These are phyloP conservation scores for Lochmaea capreae DNA, from an alignment of 2,888 invertebrate species.

Conservation along the genomic window DNA sequence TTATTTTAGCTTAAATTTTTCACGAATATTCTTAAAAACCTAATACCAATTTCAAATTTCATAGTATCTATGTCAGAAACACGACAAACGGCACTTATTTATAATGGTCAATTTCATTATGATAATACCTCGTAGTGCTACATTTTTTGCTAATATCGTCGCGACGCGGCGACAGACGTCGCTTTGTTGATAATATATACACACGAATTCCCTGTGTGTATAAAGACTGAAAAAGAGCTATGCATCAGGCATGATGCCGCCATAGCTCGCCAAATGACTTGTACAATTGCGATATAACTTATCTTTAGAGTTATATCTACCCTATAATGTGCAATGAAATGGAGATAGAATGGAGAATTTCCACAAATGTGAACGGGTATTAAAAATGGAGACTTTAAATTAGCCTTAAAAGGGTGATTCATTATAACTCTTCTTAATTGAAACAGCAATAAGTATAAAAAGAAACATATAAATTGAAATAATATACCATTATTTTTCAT, in stretches of 20 bases:
- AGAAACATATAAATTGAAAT: background rate
- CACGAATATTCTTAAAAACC: no score
- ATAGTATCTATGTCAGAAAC: slow-evolving; percentile 5
- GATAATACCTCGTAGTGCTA: slow-evolving; percentile 32
- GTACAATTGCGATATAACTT: slow-evolving; percentile 62
- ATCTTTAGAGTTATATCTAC: slow-evolving; percentile 62
- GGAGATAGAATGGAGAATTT: slow-evolving; percentile 39
- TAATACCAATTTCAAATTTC: background rate
- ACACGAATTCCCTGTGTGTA: slow-evolving; percentile 53
- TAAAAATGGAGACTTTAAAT: slow-evolving; percentile 24
- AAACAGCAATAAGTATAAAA: slow-evolving; percentile 1
- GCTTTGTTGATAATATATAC: slow-evolving; percentile 50
- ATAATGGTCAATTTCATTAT: slow-evolving; percentile 41
- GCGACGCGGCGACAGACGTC: slow-evolving; percentile 50
- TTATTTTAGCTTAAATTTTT: no score
- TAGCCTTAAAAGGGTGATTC: slow-evolving; percentile 27
- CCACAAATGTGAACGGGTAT: slow-evolving; percentile 33
- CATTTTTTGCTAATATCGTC: slow-evolving; percentile 48
- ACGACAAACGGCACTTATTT: slow-evolving; percentile 32
- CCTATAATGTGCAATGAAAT: slow-evolving; percentile 58
- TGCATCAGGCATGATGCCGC: slow-evolving; percentile 55
- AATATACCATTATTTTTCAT: background rate
- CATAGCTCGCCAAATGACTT: slow-evolving; percentile 63
- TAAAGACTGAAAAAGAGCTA: slow-evolving; percentile 49
- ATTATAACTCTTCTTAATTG: slow-evolving; percentile 19